Evolutionary conservation across 2,797 vertebrate genomes (phyloP).

Genomic region (Serranus cabrilla): DNA sequence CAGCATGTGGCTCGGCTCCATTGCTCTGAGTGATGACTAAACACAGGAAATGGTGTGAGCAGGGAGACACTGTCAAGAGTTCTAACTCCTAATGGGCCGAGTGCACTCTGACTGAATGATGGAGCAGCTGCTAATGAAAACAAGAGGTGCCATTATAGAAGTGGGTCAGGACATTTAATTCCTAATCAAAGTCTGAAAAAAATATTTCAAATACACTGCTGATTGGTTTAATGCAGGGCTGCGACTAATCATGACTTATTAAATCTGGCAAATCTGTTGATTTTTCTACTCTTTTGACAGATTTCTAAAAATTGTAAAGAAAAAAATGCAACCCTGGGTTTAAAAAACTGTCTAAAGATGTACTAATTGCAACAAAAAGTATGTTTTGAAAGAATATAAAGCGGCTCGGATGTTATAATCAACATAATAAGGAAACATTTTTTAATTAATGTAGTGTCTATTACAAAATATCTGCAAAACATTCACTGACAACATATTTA

Average conservation of each 20-base stretch:
- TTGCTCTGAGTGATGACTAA: constrained; percentile 27
- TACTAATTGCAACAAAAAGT: too few relatives aligned
- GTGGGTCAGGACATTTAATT: constrained; percentile 37
- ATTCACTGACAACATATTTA: neutral
- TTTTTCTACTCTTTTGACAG: too few relatives aligned
- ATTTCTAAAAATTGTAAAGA: too few relatives aligned
- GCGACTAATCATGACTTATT: neutral
- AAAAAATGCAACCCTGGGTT: neutral
- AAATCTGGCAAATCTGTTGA: neutral
- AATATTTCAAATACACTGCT: neutral
- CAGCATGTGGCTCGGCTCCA: constrained; percentile 4
- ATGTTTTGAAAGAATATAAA: neutral
- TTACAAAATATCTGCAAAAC: neutral
- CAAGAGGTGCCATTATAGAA: constrained; percentile 53
- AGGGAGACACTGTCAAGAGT: constrained; percentile 30
- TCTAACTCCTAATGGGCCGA: constrained; percentile 36
- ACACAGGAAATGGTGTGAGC: constrained; percentile 45
- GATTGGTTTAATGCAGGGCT: constrained; percentile 11
- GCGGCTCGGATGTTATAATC: neutral
- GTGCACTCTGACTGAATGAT: constrained; percentile 41
- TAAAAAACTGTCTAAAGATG: neutral
- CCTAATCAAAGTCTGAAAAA: constrained; percentile 8
- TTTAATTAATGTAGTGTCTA: neutral
- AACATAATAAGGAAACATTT: neutral
- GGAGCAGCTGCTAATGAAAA: constrained; percentile 60